phyloP scores from a whole-genome alignment of 2,113 vertebrate species.

The Hippocampus zosterae region DNA sequence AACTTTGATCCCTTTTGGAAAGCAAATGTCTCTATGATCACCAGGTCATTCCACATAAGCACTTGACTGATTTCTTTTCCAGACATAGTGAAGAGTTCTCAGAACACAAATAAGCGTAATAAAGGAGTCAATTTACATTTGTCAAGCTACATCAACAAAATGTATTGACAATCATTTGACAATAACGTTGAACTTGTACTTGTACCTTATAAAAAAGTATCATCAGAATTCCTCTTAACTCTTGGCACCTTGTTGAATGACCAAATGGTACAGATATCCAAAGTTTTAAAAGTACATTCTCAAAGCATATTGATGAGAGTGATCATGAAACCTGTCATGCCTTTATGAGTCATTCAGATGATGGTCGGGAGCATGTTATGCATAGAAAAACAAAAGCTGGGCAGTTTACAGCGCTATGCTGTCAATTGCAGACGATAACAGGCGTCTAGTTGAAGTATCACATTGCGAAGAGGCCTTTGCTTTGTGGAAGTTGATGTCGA shows the following conservation, averaged over 20 bases:
- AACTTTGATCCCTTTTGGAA: constrained; percentile 46
- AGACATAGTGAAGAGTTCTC: not conserved
- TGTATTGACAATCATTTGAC: no score
- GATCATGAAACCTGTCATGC: constrained; percentile 65
- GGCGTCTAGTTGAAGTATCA: no score
- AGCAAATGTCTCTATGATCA: constrained; percentile 24
- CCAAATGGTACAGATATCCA: no score
- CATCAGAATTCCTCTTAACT: not conserved
- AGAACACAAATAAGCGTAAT: not conserved
- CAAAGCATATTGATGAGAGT: constrained; percentile 58
- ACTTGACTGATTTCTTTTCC: constrained; percentile 11
- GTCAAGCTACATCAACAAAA: not conserved
- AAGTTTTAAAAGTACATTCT: constrained; percentile 71
- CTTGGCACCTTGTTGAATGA: not conserved
- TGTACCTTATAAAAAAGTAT: not conserved
- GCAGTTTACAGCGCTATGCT: no score
- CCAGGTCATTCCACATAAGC: constrained; percentile 24
- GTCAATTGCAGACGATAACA: no score
- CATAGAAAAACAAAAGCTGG: no score
- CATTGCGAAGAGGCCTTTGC: no score
- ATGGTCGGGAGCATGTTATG: constrained; percentile 15
- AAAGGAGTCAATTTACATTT: not conserved
- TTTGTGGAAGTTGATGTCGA: no score
- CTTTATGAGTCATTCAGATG: constrained; percentile 57
- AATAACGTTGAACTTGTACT: no score